These are phyloP conservation scores for Synergus gifuensis DNA, from an alignment of 2,888 invertebrate species.

Conservation along the genomic window DNA sequence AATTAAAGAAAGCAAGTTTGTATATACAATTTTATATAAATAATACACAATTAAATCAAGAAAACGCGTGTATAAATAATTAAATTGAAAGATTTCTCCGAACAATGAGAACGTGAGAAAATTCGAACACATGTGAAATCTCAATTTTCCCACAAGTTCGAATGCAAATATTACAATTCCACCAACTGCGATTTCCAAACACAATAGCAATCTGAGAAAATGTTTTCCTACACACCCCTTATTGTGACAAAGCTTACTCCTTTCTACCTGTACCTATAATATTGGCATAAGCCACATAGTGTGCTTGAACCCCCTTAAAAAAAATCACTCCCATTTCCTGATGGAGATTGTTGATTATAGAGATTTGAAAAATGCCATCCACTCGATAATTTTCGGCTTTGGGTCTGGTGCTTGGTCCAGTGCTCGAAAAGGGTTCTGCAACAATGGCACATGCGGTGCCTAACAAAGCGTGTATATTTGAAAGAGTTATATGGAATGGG, in stretches of 20 bases:
- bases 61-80: too few relatives aligned
- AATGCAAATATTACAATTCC: not conserved
- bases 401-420: conserved; percentile 1
- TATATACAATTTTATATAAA: too few relatives aligned
- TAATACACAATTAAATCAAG: too few relatives aligned
- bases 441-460: conserved; percentile 10
- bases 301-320: not conserved
- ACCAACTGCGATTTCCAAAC: conserved; percentile 5
- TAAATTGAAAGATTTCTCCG: too few relatives aligned
- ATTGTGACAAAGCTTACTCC: not conserved
- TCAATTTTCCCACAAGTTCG: not conserved
- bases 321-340: conserved; percentile 39
- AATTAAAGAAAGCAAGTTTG: too few relatives aligned
- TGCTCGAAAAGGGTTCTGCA: not conserved
- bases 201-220: conserved; percentile 18
- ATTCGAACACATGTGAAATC: not conserved
- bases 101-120: not conserved
- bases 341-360: conserved; percentile 20
- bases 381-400: conserved; percentile 9
- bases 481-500: conserved; percentile 35
- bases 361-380: conserved; percentile 18
- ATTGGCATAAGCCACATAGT: not conserved
- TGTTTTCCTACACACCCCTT: not conserved
- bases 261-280: conserved; percentile 13
- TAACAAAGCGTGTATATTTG: conserved; percentile 18